These are phyloP conservation scores for Caenorhabditis sinica DNA, from an alignment of 2,888 invertebrate species.

Conservation along the genomic window DNA sequence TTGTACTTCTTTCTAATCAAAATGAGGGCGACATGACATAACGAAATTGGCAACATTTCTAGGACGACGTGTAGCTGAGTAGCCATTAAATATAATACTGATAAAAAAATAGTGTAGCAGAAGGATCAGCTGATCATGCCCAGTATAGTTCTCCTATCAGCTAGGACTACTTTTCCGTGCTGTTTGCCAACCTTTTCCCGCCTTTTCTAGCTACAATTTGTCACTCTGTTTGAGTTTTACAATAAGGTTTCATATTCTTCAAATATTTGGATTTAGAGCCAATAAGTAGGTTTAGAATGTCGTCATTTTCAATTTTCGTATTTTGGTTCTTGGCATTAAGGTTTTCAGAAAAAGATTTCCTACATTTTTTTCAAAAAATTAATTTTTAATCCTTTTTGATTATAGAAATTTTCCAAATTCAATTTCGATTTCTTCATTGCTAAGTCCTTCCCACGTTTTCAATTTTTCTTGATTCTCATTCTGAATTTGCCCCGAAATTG, in stretches of 20 bases:
- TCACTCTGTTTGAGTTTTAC: conserved; percentile 18
- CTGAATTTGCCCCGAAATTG: too few species aligned
- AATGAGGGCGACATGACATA: conserved; percentile 4
- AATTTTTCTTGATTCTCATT: too few species aligned
- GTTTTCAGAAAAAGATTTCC: too few species aligned
- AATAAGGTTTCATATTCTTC: neutral
- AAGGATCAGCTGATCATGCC: conserved; percentile 41
- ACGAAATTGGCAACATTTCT: neutral
- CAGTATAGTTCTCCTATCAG: conserved; percentile 14
- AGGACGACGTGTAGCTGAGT: conserved; percentile 39
- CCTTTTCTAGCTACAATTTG: conserved; percentile 31
- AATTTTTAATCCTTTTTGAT: too few species aligned
- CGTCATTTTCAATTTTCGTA: too few species aligned
- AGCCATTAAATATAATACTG: conserved; percentile 2
- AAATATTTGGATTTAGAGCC: conserved; percentile 24
- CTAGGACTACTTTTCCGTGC: conserved; percentile 13
- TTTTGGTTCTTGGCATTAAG: too few species aligned
- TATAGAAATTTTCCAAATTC: too few species aligned
- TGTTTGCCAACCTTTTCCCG: conserved; percentile 32
- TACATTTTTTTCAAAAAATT: too few species aligned
- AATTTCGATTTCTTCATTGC: too few species aligned
- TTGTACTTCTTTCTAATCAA: neutral
- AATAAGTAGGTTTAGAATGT: neutral
- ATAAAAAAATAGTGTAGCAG: conserved; percentile 22
- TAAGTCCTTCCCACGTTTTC: too few species aligned